Evolutionary conservation across 2,888 invertebrate species (phyloP).

Genomic region (Tachina grossa): DNA sequence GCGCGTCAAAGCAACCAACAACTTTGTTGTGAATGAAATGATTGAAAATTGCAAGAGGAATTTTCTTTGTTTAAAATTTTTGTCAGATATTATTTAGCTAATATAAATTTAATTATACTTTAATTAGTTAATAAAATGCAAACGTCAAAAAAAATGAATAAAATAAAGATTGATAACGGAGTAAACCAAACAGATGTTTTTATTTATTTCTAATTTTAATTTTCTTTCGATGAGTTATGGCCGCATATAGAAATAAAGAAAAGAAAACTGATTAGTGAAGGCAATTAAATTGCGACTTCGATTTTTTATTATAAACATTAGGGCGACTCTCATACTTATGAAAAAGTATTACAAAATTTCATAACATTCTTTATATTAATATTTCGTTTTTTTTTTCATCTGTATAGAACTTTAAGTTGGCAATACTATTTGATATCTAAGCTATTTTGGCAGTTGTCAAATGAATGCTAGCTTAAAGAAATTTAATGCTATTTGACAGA

Average conservation of each 20-base stretch:
- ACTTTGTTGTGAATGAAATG: not conserved
- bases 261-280: constrained; percentile 18
- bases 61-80: constrained; percentile 54
- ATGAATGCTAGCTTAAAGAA: too few relatives aligned
- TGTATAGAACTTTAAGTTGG: too few relatives aligned
- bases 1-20: constrained; percentile 10
- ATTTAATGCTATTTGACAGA: too few relatives aligned
- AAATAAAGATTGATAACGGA: constrained; percentile 24
- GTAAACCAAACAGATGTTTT: constrained; percentile 11
- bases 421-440: too few relatives aligned
- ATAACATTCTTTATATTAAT: too few relatives aligned
- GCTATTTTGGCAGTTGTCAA: too few relatives aligned
- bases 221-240: constrained; percentile 23
- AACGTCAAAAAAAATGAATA: not conserved
- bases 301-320: not conserved
- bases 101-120: constrained; percentile 30
- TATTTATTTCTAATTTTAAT: constrained; percentile 3
- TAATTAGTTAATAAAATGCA: constrained; percentile 8
- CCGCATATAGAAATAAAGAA: not conserved
- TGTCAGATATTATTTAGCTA: not conserved
- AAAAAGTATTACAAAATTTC: too few relatives aligned
- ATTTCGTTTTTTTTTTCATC: too few relatives aligned
- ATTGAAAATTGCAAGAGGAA: constrained; percentile 7
- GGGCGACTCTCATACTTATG: too few relatives aligned
- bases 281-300: not conserved